phyloP scores from a whole-genome alignment of 2,113 vertebrate species.

The Pedetes capensis region DNA sequence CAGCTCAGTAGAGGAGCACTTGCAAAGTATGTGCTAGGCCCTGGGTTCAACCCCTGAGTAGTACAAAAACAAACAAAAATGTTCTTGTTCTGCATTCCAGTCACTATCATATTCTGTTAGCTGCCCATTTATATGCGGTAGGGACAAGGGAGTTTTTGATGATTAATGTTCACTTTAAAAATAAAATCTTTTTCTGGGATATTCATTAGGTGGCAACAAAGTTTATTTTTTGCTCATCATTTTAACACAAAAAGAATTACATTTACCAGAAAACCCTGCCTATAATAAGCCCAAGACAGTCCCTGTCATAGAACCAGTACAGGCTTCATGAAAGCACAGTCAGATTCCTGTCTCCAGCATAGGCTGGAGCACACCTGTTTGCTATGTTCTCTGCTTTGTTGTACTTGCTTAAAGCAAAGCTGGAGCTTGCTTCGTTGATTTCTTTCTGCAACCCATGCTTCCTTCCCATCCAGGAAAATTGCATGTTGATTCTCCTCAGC shows the following conservation, averaged over 20 bases:
- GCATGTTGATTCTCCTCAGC: neutral
- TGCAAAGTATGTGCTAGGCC: no score
- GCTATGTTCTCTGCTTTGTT: neutral
- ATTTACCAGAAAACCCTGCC: neutral
- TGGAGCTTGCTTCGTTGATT: neutral
- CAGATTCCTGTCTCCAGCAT: neutral
- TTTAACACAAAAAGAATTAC: neutral
- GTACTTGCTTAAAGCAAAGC: neutral
- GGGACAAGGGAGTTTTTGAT: neutral
- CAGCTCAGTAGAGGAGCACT: no score
- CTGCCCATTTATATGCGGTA: neutral
- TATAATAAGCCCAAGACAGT: neutral
- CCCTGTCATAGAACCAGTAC: neutral
- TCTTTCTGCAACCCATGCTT: neutral
- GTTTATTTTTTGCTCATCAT: neutral
- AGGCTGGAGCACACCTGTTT: no score
- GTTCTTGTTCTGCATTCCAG: neutral
- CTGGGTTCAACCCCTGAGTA: no score
- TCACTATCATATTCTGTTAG: rapidly evolving
- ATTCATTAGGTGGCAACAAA: neutral
- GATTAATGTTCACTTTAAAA: neutral
- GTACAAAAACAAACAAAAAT: neutral
- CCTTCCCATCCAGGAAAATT: neutral
- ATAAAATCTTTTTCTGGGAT: neutral
- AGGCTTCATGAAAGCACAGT: neutral